Conservation (phyloP, 2,888 invertebrate species). For the Acanthosoma haemorrhoidale region DNA sequence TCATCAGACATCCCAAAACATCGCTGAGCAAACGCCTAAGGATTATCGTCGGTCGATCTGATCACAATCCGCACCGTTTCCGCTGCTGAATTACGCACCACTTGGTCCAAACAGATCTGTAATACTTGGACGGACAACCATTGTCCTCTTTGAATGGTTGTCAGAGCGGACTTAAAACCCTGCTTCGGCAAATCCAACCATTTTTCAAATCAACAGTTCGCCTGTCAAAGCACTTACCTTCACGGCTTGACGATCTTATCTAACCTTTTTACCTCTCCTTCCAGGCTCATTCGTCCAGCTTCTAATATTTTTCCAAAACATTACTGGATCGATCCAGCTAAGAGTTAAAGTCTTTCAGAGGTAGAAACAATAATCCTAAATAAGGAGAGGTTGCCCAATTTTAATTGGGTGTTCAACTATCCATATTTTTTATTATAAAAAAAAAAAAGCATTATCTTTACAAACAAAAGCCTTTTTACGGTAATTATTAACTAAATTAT, state of each 20-base stretch:
- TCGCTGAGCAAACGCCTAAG: not conserved
- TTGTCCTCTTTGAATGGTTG: not conserved
- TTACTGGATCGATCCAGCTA: no score
- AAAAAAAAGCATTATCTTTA: no score
- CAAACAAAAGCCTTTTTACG: no score
- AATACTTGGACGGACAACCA: not conserved
- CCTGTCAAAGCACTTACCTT: constrained; percentile 1
- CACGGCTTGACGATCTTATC: not conserved
- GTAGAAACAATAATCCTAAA: no score
- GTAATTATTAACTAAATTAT: no score
- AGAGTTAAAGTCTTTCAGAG: no score
- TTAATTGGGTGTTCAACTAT: no score
- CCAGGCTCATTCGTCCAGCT: constrained; percentile 2
- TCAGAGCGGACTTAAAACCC: constrained; percentile 4
- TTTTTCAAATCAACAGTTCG: not conserved
- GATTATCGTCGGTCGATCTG: not conserved
- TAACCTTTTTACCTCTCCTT: not conserved
- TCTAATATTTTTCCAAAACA: no score
- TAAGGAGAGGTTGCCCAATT: no score
- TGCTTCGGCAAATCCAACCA: not conserved
- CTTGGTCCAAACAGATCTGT: not conserved
- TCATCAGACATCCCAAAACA: no score
- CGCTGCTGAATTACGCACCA: no score
- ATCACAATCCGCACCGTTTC: not conserved
- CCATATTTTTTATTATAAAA: no score